phyloP scores from a whole-genome alignment of 2,797 vertebrate species.

The Momotus momota region DNA sequence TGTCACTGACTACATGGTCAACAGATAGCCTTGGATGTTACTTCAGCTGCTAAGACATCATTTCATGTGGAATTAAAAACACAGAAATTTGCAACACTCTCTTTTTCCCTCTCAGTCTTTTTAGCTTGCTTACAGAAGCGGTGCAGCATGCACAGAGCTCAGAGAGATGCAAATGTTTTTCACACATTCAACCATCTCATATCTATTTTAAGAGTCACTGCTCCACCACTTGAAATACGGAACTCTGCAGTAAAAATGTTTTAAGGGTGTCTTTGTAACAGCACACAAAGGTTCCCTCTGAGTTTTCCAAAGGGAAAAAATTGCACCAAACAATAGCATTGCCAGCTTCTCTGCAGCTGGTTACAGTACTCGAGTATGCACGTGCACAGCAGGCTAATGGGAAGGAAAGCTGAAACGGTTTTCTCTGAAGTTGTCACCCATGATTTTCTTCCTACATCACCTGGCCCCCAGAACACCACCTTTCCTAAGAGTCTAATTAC shows the following conservation, averaged over 20 bases:
- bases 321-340: not conserved
- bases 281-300: not conserved
- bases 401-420: not conserved
- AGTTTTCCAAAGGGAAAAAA: conserved; percentile 15
- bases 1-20: conserved; percentile 44
- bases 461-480: not conserved
- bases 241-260: conserved; percentile 20
- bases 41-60: conserved; percentile 27
- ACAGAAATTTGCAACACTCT: not conserved
- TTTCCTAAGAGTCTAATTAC: not conserved
- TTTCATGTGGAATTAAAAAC: not conserved
- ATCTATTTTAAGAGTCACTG: conserved; percentile 41
- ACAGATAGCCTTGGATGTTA: conserved; percentile 27
- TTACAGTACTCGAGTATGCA: not conserved
- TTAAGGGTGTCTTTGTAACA: not conserved
- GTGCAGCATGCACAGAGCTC: not conserved
- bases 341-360: not conserved
- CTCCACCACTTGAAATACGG: conserved; percentile 9
- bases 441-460: not conserved
- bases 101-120: not conserved
- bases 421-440: not conserved
- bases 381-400: not conserved
- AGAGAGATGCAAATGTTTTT: conserved; percentile 50
- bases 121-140: not conserved
- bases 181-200: conserved; percentile 4